Percentiles rank a stretch among this genome's conserved stretches.
Evolutionary conservation across 1,140 invertebrate species (phyloP).

Genomic region (Scaptomyza montana): DNA sequence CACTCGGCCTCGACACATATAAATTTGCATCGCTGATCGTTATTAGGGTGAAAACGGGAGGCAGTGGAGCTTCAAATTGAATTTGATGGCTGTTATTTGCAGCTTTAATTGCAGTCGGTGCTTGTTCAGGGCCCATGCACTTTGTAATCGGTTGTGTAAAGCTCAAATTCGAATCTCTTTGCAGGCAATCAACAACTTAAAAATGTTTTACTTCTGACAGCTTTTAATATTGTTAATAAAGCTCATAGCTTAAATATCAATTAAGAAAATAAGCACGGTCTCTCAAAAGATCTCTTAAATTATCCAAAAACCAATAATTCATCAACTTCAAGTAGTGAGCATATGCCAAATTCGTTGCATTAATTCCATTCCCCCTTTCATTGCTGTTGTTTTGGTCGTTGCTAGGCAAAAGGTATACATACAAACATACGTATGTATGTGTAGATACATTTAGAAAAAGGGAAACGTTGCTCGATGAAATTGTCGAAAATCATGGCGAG

Average conservation of each 20-base stretch:
- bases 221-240: too few relatives aligned
- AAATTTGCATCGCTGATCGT: constrained; percentile 44
- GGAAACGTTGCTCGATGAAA: constrained; percentile 58
- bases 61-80: constrained; percentile 44
- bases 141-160: background rate
- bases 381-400: constrained; percentile 23
- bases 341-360: constrained; percentile 32
- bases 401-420: background rate
- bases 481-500: constrained; percentile 66
- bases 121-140: constrained; percentile 17
- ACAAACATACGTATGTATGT: too few relatives aligned
- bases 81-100: constrained; percentile 58
- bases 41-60: constrained; percentile 3
- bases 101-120: constrained; percentile 54
- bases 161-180: too few relatives aligned
- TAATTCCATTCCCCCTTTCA: constrained; percentile 8
- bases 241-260: too few relatives aligned
- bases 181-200: too few relatives aligned
- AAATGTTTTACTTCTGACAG: too few relatives aligned
- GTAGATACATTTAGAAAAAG: constrained; percentile 20
- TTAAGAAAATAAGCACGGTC: too few relatives aligned
- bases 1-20: too few relatives aligned
- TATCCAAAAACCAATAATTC: too few relatives aligned
- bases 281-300: too few relatives aligned
- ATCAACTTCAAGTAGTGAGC: background rate